Evolutionary conservation across 2,113 vertebrate genomes (phyloP).

Genomic region (Scytalopus superciliaris): DNA sequence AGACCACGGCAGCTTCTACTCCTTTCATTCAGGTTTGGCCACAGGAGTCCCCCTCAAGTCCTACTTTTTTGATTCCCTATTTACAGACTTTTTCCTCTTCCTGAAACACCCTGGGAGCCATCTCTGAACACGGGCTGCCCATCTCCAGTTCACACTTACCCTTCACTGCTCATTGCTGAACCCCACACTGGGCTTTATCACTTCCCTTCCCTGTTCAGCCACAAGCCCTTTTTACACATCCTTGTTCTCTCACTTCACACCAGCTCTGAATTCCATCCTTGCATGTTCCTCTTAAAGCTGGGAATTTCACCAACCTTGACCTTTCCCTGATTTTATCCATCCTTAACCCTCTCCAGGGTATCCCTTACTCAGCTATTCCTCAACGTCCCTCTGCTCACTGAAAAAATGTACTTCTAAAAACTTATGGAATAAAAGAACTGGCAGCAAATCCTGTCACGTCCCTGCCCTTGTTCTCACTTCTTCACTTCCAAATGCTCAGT

Average conservation of each 20-base stretch:
- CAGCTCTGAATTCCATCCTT: neutral
- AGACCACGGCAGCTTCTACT: neutral
- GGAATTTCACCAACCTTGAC: neutral
- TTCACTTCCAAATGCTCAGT: neutral
- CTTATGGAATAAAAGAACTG: rapidly evolving
- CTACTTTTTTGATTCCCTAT: neutral
- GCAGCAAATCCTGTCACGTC: neutral
- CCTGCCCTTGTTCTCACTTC: neutral
- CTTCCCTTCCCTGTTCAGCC: neutral
- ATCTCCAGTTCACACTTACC: rapidly evolving
- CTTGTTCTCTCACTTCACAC: neutral
- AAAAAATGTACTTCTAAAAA: neutral
- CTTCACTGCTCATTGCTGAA: neutral
- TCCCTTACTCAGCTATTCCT: neutral
- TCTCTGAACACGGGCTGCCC: rapidly evolving
- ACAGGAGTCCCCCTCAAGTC: neutral
- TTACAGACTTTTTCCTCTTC: neutral
- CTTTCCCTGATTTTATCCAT: neutral
- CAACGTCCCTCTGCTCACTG: neutral
- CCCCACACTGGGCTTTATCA: neutral
- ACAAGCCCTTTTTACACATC: neutral
- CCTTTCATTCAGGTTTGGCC: neutral
- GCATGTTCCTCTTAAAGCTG: neutral
- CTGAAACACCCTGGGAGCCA: neutral
- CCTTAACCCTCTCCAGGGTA: neutral